A percentile compares a stretch with the other conserved stretches of the same genome.
These are phyloP conservation scores for Delichon dasypus DNA, from an alignment of 2,797 vertebrate species.

Conservation along the genomic window DNA sequence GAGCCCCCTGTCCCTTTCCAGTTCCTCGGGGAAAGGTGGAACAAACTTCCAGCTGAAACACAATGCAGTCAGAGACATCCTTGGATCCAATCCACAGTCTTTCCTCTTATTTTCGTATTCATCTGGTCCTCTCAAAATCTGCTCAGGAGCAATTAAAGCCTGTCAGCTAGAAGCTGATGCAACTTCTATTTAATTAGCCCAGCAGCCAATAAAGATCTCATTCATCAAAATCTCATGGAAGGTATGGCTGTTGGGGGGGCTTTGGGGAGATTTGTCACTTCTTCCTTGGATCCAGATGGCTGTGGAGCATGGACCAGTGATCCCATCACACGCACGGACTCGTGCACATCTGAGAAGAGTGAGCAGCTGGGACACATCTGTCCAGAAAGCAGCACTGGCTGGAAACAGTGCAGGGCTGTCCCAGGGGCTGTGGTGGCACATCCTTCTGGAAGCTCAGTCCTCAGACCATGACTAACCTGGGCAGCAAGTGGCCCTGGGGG, in stretches of 20 bases:
- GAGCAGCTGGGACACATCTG: constrained; percentile 9
- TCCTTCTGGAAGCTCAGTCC: neutral
- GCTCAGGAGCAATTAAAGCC: constrained; percentile 62
- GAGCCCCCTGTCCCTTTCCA: neutral
- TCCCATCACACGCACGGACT: neutral
- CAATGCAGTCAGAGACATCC: neutral
- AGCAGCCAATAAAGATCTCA: constrained; percentile 57
- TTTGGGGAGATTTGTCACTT: neutral
- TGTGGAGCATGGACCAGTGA: constrained; percentile 10
- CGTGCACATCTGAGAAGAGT: neutral
- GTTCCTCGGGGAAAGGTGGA: neutral
- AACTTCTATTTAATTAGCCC: constrained; percentile 71
- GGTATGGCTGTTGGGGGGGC: neutral
- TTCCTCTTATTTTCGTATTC: constrained; percentile 52
- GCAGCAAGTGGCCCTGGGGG: neutral
- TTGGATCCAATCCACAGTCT: neutral
- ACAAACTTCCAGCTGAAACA: neutral
- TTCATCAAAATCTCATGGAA: constrained; percentile 58
- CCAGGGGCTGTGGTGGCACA: neutral
- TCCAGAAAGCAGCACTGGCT: neutral
- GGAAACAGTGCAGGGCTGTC: neutral
- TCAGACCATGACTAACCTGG: neutral
- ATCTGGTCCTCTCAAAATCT: constrained; percentile 56
- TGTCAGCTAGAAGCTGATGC: constrained; percentile 62
- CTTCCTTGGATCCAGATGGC: constrained; percentile 28